Evolutionary conservation across 2,888 invertebrate genomes (phyloP).

Genomic region (Tachystola acroxantha): DNA sequence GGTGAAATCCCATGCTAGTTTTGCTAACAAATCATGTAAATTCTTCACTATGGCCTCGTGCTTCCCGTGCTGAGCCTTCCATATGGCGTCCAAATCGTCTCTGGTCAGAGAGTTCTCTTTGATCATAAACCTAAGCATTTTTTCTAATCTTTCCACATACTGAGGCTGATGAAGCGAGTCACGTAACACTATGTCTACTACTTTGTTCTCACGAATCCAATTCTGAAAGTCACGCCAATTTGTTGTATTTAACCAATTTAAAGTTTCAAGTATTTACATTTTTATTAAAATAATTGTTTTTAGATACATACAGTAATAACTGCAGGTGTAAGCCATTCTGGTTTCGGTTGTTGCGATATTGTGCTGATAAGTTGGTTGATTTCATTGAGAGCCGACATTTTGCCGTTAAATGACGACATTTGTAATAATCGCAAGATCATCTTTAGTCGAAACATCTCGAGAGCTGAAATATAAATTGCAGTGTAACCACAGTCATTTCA

Average conservation of each 20-base stretch:
- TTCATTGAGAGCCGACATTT: conserved; percentile 99
- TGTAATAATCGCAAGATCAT: conserved; percentile 96
- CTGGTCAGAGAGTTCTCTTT: conserved; percentile 93
- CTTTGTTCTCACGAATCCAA: conserved; percentile 98
- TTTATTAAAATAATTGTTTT: too few species aligned
- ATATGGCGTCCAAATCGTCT: conserved; percentile 95
- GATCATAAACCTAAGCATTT: conserved; percentile 97
- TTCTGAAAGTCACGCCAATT: conserved; percentile 70
- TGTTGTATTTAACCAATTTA: not conserved
- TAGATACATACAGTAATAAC: conserved; percentile 93
- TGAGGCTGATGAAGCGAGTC: conserved; percentile 98
- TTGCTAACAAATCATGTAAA: conserved; percentile 96
- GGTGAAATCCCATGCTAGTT: conserved; percentile 98
- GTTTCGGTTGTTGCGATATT: conserved; percentile 93
- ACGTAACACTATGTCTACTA: conserved; percentile 94
- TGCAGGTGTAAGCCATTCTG: conserved; percentile 95
- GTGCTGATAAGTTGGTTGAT: conserved; percentile 97
- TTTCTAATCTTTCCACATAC: conserved; percentile 98
- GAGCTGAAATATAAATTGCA: conserved; percentile 54
- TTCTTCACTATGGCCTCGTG: conserved; percentile 99
- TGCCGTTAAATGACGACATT: conserved; percentile 98
- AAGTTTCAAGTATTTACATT: too few species aligned
- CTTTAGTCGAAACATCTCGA: conserved; percentile 97
- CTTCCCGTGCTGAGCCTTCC: conserved; percentile 98
- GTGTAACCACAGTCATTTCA: too few species aligned